These are phyloP conservation scores for Paraescarpia echinospica DNA, from an alignment of 1,140 invertebrate genomes.

Conservation along the genomic window DNA sequence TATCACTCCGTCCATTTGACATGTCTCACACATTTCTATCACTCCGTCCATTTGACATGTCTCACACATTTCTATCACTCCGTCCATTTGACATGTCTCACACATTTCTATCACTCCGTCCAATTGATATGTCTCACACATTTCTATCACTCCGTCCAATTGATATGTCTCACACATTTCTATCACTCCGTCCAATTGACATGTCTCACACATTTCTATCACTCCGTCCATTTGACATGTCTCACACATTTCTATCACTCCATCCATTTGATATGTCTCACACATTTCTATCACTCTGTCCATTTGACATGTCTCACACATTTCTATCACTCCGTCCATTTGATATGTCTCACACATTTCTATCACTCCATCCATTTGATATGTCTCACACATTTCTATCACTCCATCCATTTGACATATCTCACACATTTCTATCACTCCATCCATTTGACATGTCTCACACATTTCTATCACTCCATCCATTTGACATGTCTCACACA, in stretches of 20 bases:
- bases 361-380: too few species aligned
- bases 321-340: background rate
- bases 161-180: too few species aligned
- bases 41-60: background rate
- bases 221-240: too few species aligned
- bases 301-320: too few species aligned
- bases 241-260: too few species aligned
- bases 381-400: too few species aligned
- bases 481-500: background rate
- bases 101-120: background rate
- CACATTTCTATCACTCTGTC: too few species aligned
- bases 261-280: background rate
- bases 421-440: slow-evolving; percentile 6
- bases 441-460: too few species aligned
- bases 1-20: too few species aligned
- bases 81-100: too few species aligned
- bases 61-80: slow-evolving; percentile 6
- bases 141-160: too few species aligned
- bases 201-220: background rate
- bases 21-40: too few species aligned
- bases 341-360: background rate
- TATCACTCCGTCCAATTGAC: background rate
- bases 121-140: background rate
- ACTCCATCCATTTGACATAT: background rate
- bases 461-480: background rate